Base-by-base conservation (phyloP, 1,140 invertebrate genomes). In the Lepidurus couesii region DNA sequence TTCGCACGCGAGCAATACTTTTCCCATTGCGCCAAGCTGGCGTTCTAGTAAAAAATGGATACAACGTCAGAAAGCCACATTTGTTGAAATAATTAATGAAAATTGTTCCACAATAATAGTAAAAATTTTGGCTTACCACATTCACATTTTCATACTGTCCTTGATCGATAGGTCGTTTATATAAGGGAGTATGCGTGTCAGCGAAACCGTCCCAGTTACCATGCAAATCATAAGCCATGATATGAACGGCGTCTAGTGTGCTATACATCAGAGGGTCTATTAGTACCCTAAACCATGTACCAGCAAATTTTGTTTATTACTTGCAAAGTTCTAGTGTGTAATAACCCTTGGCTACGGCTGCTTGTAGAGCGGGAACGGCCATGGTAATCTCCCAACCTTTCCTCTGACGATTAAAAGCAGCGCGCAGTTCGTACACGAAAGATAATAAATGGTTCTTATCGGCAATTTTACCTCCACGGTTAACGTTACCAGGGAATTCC, bases 141-240 rank as follows among this genome's bases (percentile, higher is more conserved):
- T 95, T 96, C 16, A 95, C 88, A 84, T 91, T 92, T 83, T 94
- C 92, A 82, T 95, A 95, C 44, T 92, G 92, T 86, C 91, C 95
- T 83, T 95, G 92, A 84, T 95, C 93, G 81, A 84, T 81, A 0
- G 92, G 92, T 79, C 94, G 86, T 83, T 90, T 92, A 82, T 93
- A 94, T 0, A 95, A 86, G 4, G 93, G 92, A 82, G 92, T 94
- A 82, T 95, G 93, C 0, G 92, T 90, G 82, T 95, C 94, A 0
- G 95, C 94, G 81, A 93, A 93, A 47, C 92, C 92, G 8, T 92
- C 94, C 95, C 95, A 97, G 82, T 95, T 94, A 34, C 95, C 95
- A 80, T 95, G 88, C n/a, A 97, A 87, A 86, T 97, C 95, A 83
- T 97, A 97, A 0, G 94, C 89, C 94, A 96, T 96, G 11, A 93